Evolutionary conservation across 2,888 invertebrate species (phyloP), one percentile per base, ranked within the genome.

Genomic region (Macaria notata): DNA sequence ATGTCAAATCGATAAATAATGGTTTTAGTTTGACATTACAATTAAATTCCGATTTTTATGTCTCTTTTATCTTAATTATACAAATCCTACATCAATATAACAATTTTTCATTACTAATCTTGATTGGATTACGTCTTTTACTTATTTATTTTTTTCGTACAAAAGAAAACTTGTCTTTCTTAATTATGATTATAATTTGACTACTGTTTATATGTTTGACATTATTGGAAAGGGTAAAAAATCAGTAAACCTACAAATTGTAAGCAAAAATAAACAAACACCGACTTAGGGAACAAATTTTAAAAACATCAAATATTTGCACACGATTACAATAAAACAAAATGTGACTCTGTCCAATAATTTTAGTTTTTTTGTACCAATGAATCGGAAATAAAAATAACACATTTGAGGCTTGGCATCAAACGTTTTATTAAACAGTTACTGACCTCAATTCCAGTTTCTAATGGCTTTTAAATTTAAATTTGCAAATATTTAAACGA

Each of bases 401-500:
- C 36, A 46, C 29, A 9, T 51, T 46, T 46, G 29, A 2, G 36
- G 30, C 41, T 9, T 8, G 46, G 46, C 31, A 49, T 45, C 41
- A 9, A 36, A 9, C 5, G 9, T 31, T 46, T 49, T 31, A 53
- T 31, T 30, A 36, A 41, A 54, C 58, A 49, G 54, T 58, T 58
- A 58, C 38, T 39, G 46, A 58, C 57, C 54, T 49, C 50, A 50
- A 52, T 52, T 49, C 42, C 42, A 49, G 57, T 53, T 53, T 50
- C 43, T 42, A 31, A 49, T 41, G 9, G 31, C 46, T 54, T 46
- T 46, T 31, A 46, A 42, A 50, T 53, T 57, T 9, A 53, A 52
- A 52, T 41, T 41, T 30, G 19, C 44, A 6, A 38, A 54, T 49
- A 57, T 58, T 52, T 49, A 9, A 44, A 53, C 53, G 49, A 53